Percentiles rank a stretch among this genome's conserved stretches.
Conservation (phyloP, 2,113 vertebrate genomes). For the Gadus chalcogrammus region DNA sequence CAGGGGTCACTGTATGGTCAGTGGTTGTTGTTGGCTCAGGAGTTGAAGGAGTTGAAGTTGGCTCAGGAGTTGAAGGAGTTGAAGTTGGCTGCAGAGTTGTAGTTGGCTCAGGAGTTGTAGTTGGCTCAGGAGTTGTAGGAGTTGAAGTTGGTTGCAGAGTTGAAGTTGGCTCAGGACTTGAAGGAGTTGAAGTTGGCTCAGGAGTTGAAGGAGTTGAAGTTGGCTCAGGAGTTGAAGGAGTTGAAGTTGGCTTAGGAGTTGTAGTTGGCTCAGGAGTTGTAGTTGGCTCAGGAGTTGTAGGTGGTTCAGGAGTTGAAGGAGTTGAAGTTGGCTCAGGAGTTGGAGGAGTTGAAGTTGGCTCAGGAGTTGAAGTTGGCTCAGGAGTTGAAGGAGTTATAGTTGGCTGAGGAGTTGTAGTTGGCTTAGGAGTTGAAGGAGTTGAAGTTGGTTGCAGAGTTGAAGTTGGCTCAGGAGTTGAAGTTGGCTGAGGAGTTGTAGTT, state of each 20-base stretch:
- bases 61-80: not conserved
- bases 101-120: not conserved
- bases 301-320: not conserved
- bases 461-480: not conserved
- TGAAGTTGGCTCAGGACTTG: no score
- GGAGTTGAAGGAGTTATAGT: not conserved
- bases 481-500: not conserved
- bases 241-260: not conserved
- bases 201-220: no score
- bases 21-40: not conserved
- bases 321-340: not conserved
- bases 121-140: not conserved
- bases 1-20: not conserved
- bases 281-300: not conserved
- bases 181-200: no score
- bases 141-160: not conserved
- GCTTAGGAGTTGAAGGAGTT: not conserved
- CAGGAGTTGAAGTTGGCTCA: not conserved
- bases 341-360: not conserved
- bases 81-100: not conserved
- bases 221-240: not conserved
- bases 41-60: not conserved
- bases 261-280: not conserved
- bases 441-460: not conserved
- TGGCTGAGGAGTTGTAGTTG: not conserved